Evolutionary conservation across 2,888 invertebrate species (phyloP), one percentile per base, ranked within the genome.

Genomic region (Barypeithes pellucidus): DNA sequence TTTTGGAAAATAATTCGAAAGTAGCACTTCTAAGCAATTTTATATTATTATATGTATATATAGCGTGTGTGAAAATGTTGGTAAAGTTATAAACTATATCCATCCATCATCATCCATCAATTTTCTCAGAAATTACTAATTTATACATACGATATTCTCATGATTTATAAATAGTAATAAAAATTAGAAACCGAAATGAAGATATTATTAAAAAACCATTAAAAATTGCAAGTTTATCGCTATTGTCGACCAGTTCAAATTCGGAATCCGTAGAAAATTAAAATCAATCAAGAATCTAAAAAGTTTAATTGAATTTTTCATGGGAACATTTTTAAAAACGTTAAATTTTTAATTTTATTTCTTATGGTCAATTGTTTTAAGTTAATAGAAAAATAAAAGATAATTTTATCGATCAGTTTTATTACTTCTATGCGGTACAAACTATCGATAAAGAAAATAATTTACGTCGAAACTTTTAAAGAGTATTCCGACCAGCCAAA

Each of bases 281-380:
- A 52, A 67, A 67, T 67, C 67, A 67, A 59, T 65, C 63, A 39
- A 71, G 59, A 71, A 11, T n/a, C 43, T 22, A 71, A 62, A 71
- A 71, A 71, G 22, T 16, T 45, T 71, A 59, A 71, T 65, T n/a
- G 29, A 45, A 71, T 65, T 47, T 33, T 71, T 71, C 71, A 71
- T 71, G 71, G 71, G 71, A 71, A 71, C 36, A 47, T 65, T 63
- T 62, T 63, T 57, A 43, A 57, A 59, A 62, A n/a, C 45, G 65
- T 59, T 59, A 1, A 39, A 39, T n/a, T 3, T 39, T 39, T 3
- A 39, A 5, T 36, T 36, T 2, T 39, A 39, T 39, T n/a, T n/a
- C 39, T 11, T 36, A 3, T 11, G 9, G 39, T 39, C n/a, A 39
- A 39, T n/a, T 39, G 2, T n/a, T n/a, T n/a, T 39, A 39, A n/a